Base-by-base conservation (phyloP, 2,888 invertebrate genomes). In the Lysandra coridon region DNA sequence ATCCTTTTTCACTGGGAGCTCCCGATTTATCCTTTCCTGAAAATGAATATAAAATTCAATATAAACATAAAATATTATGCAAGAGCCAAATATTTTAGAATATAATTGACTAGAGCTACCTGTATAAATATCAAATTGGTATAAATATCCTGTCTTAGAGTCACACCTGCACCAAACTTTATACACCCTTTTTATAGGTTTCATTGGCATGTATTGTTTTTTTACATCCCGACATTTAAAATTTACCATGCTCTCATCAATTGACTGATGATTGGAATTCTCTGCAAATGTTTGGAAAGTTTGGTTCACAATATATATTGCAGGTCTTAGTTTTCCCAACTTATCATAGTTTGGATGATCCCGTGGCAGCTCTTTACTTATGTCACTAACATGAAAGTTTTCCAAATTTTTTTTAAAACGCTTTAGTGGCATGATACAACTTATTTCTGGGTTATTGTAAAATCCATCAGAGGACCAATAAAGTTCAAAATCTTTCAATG, bases 401-500 rank as follows among this genome's bases (percentile, higher is more conserved):
- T 53, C 53, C 53, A 53, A 73, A 10, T 83, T 81, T 85, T 86
- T 81, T 86, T 85, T 79, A 86, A 86, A 84, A 5, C 84, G 81
- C 74, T 30, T 80, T 7, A 85, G 75, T 78, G 86, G 81, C 64
- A 86, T 84, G 80, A 84, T 82, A 37, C 80, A 78, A 44, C 83
- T 60, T 80, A 87, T 86, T 84, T 85, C 85, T 17, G 78, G 57
- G 69, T 85, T 85, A 73, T 83, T 75, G 81, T 86, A 86, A 80
- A 85, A 86, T 53, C 84, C 80, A 81, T 86, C 86, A 78, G 79
- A 81, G 4, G 84, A 83, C 85, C 85, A 85, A 78, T 86, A 85
- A 14, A 85, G 80, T 60, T 85, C 84, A 78, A 85, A 81, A 73
- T 85, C 84, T 2, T 85, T 84, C 4, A 86, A 78, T 69, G 85